Percentiles rank a stretch among this genome's conserved stretches.
Evolutionary conservation across 2,797 vertebrate species (phyloP).

Genomic region (Otolemur crassicaudatus): DNA sequence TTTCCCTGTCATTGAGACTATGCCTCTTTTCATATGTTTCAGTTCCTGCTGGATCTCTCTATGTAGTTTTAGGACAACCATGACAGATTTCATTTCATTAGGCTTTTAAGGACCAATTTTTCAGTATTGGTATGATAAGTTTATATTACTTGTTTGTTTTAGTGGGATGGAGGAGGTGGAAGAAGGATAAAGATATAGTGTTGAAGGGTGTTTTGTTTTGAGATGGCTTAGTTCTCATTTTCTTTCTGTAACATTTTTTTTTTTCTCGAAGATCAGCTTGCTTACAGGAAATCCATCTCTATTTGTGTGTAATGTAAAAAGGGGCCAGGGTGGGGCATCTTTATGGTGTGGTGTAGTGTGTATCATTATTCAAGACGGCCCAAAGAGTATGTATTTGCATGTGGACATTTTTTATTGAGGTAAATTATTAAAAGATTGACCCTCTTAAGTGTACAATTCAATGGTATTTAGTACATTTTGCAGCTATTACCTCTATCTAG

Average conservation of each 20-base stretch:
- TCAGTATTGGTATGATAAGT: background rate
- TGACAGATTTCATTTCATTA: constrained; percentile 4
- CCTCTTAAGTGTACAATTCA: background rate
- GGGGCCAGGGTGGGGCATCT: constrained; percentile 79
- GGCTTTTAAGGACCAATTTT: background rate
- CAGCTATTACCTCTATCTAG: background rate
- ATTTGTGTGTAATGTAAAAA: constrained; percentile 79
- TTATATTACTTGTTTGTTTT: background rate
- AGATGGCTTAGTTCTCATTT: constrained; percentile 74
- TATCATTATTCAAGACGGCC: constrained; percentile 62
- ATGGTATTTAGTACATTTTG: background rate
- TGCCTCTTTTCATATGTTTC: background rate
- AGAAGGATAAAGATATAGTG: background rate
- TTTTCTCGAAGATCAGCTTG: constrained; percentile 73
- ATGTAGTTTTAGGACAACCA: background rate
- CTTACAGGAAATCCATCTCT: constrained; percentile 86
- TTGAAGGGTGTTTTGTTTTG: constrained; percentile 41
- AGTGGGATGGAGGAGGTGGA: background rate
- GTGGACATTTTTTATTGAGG: background rate
- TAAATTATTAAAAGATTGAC: constrained; percentile 1
- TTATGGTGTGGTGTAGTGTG: constrained; percentile 47
- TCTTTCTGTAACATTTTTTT: constrained; percentile 63
- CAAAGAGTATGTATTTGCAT: background rate
- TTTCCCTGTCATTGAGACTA: background rate
- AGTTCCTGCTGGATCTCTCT: background rate